phyloP scores from a whole-genome alignment of 2,797 vertebrate species.

The Lophura swinhoii region DNA sequence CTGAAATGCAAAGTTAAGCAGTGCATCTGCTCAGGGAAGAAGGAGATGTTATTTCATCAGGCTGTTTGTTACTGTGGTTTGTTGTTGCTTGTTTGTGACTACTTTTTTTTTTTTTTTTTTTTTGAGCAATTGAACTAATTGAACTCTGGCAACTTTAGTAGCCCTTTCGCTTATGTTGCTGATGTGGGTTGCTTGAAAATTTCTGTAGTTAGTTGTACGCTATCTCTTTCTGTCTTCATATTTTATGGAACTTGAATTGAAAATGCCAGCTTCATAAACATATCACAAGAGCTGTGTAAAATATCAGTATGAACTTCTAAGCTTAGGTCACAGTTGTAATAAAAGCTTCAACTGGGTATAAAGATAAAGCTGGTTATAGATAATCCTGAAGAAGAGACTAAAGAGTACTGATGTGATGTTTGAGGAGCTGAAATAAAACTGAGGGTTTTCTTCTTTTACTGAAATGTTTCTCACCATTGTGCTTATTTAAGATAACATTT shows the following conservation, averaged over 20 bases:
- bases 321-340: background rate
- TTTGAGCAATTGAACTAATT: background rate
- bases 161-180: background rate
- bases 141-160: background rate
- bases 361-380: background rate
- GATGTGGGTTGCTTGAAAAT: background rate
- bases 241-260: background rate
- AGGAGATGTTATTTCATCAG: background rate
- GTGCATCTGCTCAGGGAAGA: background rate
- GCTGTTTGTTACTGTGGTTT: background rate
- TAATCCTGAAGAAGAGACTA: background rate
- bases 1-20: background rate
- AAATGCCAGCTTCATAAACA: background rate
- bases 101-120: too few species aligned
- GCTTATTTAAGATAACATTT: background rate
- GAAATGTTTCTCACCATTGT: background rate
- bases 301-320: background rate
- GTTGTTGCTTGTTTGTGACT: background rate
- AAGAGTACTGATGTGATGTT: background rate
- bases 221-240: background rate
- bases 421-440: background rate
- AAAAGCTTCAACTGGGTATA: background rate
- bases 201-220: background rate
- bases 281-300: background rate
- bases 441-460: background rate